Percentiles rank a stretch among this genome's conserved stretches.
These are phyloP conservation scores for Pangasius mekongensis DNA, from an alignment of 2,797 vertebrate genomes.

Conservation along the genomic window DNA sequence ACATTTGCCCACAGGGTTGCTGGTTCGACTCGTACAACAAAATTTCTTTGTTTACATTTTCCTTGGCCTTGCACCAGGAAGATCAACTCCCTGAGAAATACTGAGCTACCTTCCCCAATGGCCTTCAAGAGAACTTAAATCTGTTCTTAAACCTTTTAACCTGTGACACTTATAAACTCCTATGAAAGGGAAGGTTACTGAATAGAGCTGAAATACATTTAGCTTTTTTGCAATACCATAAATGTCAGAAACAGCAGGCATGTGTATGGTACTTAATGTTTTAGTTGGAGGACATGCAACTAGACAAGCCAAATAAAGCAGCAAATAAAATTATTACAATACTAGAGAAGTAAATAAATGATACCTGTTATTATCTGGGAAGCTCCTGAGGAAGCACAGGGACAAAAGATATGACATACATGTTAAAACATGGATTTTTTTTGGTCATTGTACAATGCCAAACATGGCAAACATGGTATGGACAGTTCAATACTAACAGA, in stretches of 20 bases:
- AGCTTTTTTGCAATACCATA: background rate
- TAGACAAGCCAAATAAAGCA: background rate
- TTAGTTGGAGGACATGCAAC: slow-evolving; percentile 26
- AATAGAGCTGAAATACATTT: background rate
- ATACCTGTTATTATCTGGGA: slow-evolving; percentile 82
- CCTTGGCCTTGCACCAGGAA: background rate
- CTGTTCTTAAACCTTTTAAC: background rate
- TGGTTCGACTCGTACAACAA: background rate
- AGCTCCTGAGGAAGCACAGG: slow-evolving; percentile 75
- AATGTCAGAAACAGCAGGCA: background rate
- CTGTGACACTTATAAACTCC: slow-evolving; percentile 8
- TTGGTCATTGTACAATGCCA: background rate
- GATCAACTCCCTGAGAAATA: background rate
- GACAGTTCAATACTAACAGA: background rate
- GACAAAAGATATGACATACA: slow-evolving; percentile 62
- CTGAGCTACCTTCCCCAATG: background rate
- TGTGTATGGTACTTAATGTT: background rate
- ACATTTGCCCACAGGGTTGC: background rate
- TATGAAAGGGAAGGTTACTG: slow-evolving; percentile 11
- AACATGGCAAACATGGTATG: background rate
- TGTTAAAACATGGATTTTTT: slow-evolving; percentile 60
- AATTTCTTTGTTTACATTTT: background rate
- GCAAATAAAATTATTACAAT: slow-evolving; percentile 14
- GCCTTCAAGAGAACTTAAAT: background rate
- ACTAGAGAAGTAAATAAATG: slow-evolving; percentile 63